Evolutionary conservation across 92 coral and sea anemone species (phyloP), one percentile per base, ranked within the genome.

Genomic region (Heliopora coerulea): DNA sequence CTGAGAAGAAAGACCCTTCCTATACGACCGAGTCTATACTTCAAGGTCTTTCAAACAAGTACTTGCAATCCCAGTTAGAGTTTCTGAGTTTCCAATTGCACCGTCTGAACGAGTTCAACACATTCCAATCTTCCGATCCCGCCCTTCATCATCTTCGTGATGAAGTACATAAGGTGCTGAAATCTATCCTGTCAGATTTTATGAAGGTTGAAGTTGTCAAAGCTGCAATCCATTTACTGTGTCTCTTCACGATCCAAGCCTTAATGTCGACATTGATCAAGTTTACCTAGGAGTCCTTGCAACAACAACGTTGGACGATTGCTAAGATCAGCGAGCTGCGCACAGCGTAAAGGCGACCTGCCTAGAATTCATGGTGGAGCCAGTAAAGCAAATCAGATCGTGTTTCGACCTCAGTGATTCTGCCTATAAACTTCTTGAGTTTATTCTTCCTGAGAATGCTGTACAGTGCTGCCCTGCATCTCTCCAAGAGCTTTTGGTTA

Each of bases 381-480:
- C 17, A 23, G 58, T 50, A 50, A 50, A 50, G 26, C 58, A 50
- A 23, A 50, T 50, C 20, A 50, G 58, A 50, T 50, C 58, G 21
- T n/a, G 58, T 50, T 50, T 50, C 17, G 58, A 50, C 58, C 20
- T 59, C 31, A 59, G 34, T 21, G 65, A 32, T 30, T 3, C 32
- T 8, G n/a, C 39, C 6, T 25, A 25, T 19, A 10, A 20, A 30
- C 34, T 59, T 21, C 29, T 21, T 8, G 18, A 21, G 29, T 59
- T 59, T 59, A 59, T 59, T 30, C 60, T 54, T 54, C 65, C 65
- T 10, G 65, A 25, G 35, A 59, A 59, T 59, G 65, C 65, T 32
- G 65, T 59, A 20, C 10, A 59, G 65, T 59, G 65, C 65, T 5
- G 19, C 33, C 35, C 1, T 25, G 14, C 35, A 1, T 4, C 65